Evolutionary conservation across 2,797 vertebrate genomes (phyloP).

Genomic region (Podarcis lilfordi): DNA sequence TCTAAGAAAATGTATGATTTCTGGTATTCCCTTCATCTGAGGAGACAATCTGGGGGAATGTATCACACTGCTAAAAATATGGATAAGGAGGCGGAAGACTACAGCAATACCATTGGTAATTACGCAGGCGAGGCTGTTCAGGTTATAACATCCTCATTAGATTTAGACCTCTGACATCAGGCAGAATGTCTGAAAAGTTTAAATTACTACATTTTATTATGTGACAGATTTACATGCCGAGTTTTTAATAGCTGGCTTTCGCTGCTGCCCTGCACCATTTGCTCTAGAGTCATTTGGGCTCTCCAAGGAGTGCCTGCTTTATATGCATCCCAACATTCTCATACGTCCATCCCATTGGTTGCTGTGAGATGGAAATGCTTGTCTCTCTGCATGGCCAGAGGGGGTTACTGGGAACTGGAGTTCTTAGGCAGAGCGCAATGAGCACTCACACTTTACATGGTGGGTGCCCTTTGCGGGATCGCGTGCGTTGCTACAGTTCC

Average conservation of each 20-base stretch:
- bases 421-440: too few species aligned
- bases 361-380: background rate
- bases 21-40: constrained; percentile 53
- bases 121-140: constrained; percentile 15
- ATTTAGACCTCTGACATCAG: constrained; percentile 16
- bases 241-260: background rate
- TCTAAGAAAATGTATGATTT: constrained; percentile 44
- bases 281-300: background rate
- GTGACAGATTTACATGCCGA: background rate
- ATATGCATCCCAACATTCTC: too few species aligned
- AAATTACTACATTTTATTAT: background rate
- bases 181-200: constrained; percentile 28
- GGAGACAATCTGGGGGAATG: constrained; percentile 55
- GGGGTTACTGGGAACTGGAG: background rate
- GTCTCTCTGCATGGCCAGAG: background rate
- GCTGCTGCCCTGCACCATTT: background rate
- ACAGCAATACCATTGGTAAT: constrained; percentile 38
- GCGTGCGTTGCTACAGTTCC: too few species aligned
- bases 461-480: too few species aligned
- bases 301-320: background rate
- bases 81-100: constrained; percentile 41
- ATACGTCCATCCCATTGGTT: background rate
- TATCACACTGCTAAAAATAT: constrained; percentile 64
- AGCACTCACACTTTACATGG: too few species aligned
- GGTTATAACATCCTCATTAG: constrained; percentile 15